Base-by-base conservation (phyloP, 2,888 invertebrate genomes). In the Polydrusus tereticollis region DNA sequence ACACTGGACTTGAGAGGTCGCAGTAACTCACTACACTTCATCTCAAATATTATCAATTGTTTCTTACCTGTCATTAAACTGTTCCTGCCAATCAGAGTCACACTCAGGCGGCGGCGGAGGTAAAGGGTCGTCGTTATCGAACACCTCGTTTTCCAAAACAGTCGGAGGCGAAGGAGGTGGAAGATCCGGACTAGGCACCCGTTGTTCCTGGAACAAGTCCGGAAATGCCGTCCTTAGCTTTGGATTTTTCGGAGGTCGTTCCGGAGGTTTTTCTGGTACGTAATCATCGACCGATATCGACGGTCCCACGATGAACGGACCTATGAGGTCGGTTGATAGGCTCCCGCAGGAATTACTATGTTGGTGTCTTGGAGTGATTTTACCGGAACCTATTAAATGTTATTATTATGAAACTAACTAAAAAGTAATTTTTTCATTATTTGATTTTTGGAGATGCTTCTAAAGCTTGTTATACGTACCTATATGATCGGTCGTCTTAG, bases 211-310 rank as follows among this genome's bases (percentile, higher is more conserved):
- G 75, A 86, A 85, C 63, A 86, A 78, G 77, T 86, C 86, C 0
- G 86, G 86, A 78, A 85, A 87, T 1, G 85, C 85, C 3, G 85
- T 86, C 63, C 88, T 86, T 71, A 92, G 85, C 80, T 90, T 89
- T 1, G 93, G 92, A 84, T 93, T 93, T 84, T 94, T 94, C 4
- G 94, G 94, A 10, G 94, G 94, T 76, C 93, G 86, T 77, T 92
- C 93, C 2, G 93, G 93, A 12, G 93, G 93, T 77, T 92, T 86
- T 78, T 92, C 92, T 0, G 93, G 92, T 0, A 91, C 90, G 89
- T 91, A 91, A 77, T 91, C 90, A 76, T 91, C 91, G 12, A 91
- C 86, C 0, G 89, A 89, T 80, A 91, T 90, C 0, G 89, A 86
- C 0, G 90, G 88, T 0, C 90, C 90, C 47, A 90, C 86, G 64